Evolutionary conservation across 2,113 vertebrate species (phyloP), one percentile per base, ranked within the genome.

Genomic region (Oryzias celebensis): DNA sequence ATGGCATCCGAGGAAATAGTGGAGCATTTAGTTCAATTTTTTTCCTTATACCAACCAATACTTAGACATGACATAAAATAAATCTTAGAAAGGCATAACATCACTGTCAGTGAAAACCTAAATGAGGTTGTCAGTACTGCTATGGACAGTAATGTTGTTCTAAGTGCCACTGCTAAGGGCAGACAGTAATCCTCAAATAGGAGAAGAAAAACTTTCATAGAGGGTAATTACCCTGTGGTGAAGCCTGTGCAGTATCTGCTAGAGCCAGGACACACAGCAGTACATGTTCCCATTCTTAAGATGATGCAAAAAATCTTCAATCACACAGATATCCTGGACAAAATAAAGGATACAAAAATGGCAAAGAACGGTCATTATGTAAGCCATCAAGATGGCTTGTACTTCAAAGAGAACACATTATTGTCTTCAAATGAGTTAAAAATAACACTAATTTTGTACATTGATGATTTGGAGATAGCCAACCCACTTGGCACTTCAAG

Each of bases 381-480:
- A 14, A 53, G 57, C 50, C 43, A 53, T n/a, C 42, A 47, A 48
- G 26, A 61, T 60, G 57, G 41, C 1, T 59, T 4, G 1, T 59
- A 59, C 24, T 68, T 22, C 3, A 47, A 68, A 52, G 57, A 68
- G 7, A 68, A 61, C 8, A 1, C 3, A 18, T 17, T 66, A 16
- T 7, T 45, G 44, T 45, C 10, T 50, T 50, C 5, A 59, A 64
- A 20, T 63, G 24, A 58, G 41, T 55, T 15, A 7, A 44, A 26
- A 8, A 53, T 74, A 65, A 26, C 8, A 10, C 31, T 36, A 2
- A 12, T 36, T 53, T 42, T 75, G 5, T 65, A 65, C 10, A 66
- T 8, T 16, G 52, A 73, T 56, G 63, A 68, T 26, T 62, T 67
- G 55, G 63, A 73, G 50, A 46, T 73, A n/a, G 61, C 64, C 41